Conservation (phyloP, 2,888 invertebrate species). For the Thereva unica region DNA sequence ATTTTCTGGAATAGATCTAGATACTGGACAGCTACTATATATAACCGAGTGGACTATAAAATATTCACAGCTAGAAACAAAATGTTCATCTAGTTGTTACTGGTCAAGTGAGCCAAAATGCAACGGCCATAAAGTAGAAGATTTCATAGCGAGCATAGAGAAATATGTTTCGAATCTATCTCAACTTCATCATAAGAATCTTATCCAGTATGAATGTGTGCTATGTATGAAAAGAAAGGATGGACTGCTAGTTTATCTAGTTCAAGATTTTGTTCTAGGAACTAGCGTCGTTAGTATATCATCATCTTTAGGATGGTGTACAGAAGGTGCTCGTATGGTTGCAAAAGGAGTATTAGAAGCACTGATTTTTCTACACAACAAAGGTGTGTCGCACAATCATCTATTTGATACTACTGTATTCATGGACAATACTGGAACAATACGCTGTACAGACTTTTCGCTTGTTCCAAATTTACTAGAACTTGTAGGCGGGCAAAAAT, state of each 20-base stretch:
- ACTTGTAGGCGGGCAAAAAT: constrained; percentile 51
- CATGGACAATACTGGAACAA: constrained; percentile 67
- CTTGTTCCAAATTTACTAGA: constrained; percentile 54
- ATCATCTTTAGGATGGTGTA: constrained; percentile 55
- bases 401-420: constrained; percentile 75
- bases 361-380: constrained; percentile 77
- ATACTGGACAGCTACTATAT: constrained; percentile 71
- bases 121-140: constrained; percentile 54
- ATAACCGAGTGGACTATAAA: constrained; percentile 77
- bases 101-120: constrained; percentile 53
- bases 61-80: constrained; percentile 55
- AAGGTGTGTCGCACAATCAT: constrained; percentile 81
- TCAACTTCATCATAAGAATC: constrained; percentile 70
- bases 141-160: constrained; percentile 63
- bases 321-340: constrained; percentile 60
- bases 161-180: constrained; percentile 76
- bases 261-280: constrained; percentile 68
- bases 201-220: constrained; percentile 78
- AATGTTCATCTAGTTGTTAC: constrained; percentile 51
- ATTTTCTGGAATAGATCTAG: constrained; percentile 76
- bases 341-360: constrained; percentile 75
- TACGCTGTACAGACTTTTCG: constrained; percentile 56
- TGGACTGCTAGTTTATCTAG: constrained; percentile 67
- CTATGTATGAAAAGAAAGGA: constrained; percentile 67
- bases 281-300: constrained; percentile 55